A percentile compares a stretch with the other conserved stretches of the same genome.
These are phyloP conservation scores for Melanostigma gelatinosum DNA, from an alignment of 2,113 vertebrate species.

Conservation along the genomic window DNA sequence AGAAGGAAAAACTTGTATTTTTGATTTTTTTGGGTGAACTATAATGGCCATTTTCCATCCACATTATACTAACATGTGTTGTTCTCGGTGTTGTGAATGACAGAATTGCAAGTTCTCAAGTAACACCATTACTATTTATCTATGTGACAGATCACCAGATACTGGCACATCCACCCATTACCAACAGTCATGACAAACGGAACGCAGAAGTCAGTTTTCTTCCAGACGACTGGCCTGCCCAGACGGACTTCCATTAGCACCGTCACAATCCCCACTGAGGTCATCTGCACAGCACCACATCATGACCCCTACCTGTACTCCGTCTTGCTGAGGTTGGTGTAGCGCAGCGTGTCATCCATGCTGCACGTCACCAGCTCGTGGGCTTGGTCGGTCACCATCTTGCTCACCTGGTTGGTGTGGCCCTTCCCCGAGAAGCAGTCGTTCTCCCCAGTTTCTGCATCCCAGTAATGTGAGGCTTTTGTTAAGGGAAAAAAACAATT, in stretches of 20 bases:
- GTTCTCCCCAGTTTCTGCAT: slow-evolving; percentile 91
- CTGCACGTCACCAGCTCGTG: slow-evolving; percentile 91
- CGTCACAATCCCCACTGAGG: neutral
- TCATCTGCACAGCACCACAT: neutral
- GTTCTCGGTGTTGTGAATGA: neutral
- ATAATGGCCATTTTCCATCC: neutral
- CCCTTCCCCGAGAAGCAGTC: slow-evolving; percentile 91
- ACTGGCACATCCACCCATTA: neutral
- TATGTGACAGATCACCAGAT: neutral
- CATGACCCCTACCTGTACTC: slow-evolving; percentile 90
- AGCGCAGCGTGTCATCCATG: slow-evolving; percentile 97
- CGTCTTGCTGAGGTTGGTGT: slow-evolving; percentile 83
- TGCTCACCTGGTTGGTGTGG: slow-evolving; percentile 93
- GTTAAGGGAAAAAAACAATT: slow-evolving; percentile 76
- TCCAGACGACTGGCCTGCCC: neutral
- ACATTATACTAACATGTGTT: neutral
- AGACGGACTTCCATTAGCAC: neutral
- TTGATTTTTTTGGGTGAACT: too few species aligned
- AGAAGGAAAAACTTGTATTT: too few species aligned
- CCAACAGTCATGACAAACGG: neutral
- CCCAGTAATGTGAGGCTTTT: slow-evolving; percentile 90
- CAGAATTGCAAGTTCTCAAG: neutral
- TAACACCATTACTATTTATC: too few species aligned
- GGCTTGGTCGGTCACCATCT: slow-evolving; percentile 85
- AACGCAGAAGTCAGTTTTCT: neutral